Conservation (phyloP, 2,113 vertebrate species). For the Himantopus leucocephalus region DNA sequence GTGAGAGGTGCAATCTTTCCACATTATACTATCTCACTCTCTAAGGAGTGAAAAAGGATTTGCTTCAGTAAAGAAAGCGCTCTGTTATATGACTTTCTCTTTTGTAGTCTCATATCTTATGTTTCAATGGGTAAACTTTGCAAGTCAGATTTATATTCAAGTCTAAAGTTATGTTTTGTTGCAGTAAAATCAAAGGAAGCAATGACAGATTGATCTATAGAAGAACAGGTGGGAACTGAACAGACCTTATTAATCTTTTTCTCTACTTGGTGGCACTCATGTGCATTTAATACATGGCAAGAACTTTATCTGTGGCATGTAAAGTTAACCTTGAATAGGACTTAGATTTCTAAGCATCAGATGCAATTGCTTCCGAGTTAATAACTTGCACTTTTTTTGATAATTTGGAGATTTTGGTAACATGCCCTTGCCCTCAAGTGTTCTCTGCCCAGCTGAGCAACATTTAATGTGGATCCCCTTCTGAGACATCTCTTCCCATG, state of each 20-base stretch:
- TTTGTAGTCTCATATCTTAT: constrained; percentile 24
- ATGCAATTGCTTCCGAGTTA: not conserved
- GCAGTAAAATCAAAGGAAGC: constrained; percentile 47
- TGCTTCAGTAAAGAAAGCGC: constrained; percentile 23
- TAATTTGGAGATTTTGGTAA: not conserved
- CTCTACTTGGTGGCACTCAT: not conserved
- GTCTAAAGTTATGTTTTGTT: constrained; percentile 47
- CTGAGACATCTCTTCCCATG: not conserved
- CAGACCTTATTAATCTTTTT: constrained; percentile 35
- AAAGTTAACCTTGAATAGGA: not conserved
- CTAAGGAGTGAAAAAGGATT: not conserved
- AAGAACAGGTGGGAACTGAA: constrained; percentile 35
- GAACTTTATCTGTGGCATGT: not conserved
- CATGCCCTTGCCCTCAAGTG: not conserved
- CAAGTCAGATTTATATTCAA: constrained; percentile 58
- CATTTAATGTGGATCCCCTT: not conserved
- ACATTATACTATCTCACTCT: constrained; percentile 8
- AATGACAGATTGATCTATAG: constrained; percentile 41
- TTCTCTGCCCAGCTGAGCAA: not conserved
- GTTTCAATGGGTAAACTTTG: constrained; percentile 54
- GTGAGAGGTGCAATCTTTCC: constrained; percentile 27
- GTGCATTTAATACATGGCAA: not conserved
- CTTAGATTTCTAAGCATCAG: not conserved
- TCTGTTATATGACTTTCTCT: constrained; percentile 10
- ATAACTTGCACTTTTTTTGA: not conserved